Evolutionary conservation across 2,113 vertebrate genomes (phyloP), one percentile per base, ranked within the genome.

Genomic region (Galemys pyrenaicus): DNA sequence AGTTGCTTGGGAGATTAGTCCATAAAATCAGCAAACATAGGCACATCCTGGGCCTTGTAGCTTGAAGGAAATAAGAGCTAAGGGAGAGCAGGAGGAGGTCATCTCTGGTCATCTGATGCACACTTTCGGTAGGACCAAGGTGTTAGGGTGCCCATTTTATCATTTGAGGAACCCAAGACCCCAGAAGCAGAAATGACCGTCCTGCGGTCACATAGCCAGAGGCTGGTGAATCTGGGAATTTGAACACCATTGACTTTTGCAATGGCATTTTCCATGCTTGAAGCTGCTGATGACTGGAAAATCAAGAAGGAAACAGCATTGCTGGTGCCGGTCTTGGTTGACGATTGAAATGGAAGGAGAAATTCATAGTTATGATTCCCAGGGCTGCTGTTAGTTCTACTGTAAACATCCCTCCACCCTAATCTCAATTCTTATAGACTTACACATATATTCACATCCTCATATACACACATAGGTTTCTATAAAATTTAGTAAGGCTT

Each of bases 401-500:
- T 60, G n/a, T 74, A 46, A 86, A 46, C 87, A 16, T 39, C 32
- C 54, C 73, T 94, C 49, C n/a, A 64, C 70, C 84, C 54, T 60
- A 26, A 74, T 79, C 85, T 90, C 80, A 51, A 1, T 87, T 82
- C 87, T 54, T 68, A 46, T n/a, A 46, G 24, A 37, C 54, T 83
- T 46, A 30, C 46, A 19, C 68, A 41, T 89, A 65, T n/a, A 85
- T 68, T 84, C 93, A 26, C 46, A 28, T 60, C 54, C 73, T 68
- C n/a, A 68, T 56, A 41, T 2, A 68, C 16, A 74, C 46, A 32
- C 39, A 32, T 44, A 46, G 68, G 46, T 74, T 95, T 92, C 94
- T 94, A 75, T 94, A 91, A 94, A 93, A 84, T 94, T 86, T 79
- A 90, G 90, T 68, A 90, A 82, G 64, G 58, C 32, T 94, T 96